Evolutionary conservation across 2,113 vertebrate genomes (phyloP), one percentile per base, ranked within the genome.

Genomic region (Bos javanicus): DNA sequence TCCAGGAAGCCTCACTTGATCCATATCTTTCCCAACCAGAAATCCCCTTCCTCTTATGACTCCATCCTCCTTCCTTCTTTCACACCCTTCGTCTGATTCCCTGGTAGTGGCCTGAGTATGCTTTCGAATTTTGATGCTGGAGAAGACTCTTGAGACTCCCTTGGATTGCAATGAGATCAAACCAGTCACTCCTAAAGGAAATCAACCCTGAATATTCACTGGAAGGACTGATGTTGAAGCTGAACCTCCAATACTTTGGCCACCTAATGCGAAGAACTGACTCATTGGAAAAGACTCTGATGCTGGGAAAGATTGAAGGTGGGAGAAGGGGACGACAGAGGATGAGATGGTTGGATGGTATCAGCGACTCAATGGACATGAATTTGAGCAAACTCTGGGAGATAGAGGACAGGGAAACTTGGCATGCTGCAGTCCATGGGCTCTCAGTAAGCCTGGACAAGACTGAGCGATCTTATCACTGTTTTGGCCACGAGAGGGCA

Each of bases 1-100:
- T 89, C 88, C 87, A 56, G 71, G 52, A 88, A 91, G 46, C 21
- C 36, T 87, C 30, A n/a, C n/a, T 48, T 54, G 39, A 50, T 59
- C 33, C 28, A 46, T 56, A 17, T 36, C 14, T 90, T 56, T 50
- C 6, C 23, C 33, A 7, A 0, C 7, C 0, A 0, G 23, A 46
- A 76, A 71, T n/a, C 43, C 4, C 19, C 36, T 48, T 16, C 25
- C 13, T 67, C 17, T 26, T 74, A 50, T 30, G 87, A 57, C 36
- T 54, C 46, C 36, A 11, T 28, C 9, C 33, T 17, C 39, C 30
- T n/a, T 28, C 19, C 28, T 59, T 50, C 64, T 25, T 30, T 54
- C 25, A 21, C 6, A 8, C 4, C 8, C 60, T 33, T 48, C 2
- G 21, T 67, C 26, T 6, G 59, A 87, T 4, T 16, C 25, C 26